A percentile compares a stretch with the other conserved stretches of the same genome.
phyloP scores from a whole-genome alignment of 2,888 invertebrate genomes.

The Diaprepes abbreviatus region DNA sequence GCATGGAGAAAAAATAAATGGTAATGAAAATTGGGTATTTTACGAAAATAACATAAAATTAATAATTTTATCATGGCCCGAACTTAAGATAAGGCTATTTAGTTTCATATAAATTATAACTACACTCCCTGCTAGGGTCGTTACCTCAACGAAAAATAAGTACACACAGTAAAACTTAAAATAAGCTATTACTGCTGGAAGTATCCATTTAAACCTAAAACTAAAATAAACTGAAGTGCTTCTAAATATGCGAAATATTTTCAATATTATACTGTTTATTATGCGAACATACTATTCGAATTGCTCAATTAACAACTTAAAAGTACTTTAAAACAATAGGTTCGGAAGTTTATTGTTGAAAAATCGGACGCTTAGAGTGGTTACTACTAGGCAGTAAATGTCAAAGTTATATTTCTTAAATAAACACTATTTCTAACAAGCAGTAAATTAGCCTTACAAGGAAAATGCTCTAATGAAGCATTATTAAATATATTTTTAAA shows the following conservation, averaged over 20 bases:
- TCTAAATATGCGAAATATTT: neutral
- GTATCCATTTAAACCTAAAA: neutral
- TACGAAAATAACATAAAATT: too few relatives aligned
- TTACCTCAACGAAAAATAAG: too few relatives aligned
- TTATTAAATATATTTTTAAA: too few relatives aligned
- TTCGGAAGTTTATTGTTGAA: slow-evolving; percentile 9
- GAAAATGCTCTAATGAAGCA: neutral
- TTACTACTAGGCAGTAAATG: slow-evolving; percentile 7
- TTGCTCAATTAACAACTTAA: neutral
- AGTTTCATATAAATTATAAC: too few relatives aligned
- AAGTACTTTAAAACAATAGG: slow-evolving; percentile 10
- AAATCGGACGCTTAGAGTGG: neutral
- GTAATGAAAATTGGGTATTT: too few relatives aligned
- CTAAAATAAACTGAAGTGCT: neutral
- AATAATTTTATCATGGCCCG: too few relatives aligned
- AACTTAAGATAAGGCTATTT: too few relatives aligned
- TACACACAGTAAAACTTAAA: neutral
- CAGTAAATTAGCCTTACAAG: slow-evolving; percentile 1
- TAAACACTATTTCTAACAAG: neutral
- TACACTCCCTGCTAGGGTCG: too few relatives aligned
- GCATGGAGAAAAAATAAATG: too few relatives aligned
- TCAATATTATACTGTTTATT: neutral
- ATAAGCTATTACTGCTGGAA: neutral
- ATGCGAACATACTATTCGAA: neutral
- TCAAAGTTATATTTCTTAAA: slow-evolving; percentile 20